These are phyloP conservation scores for Schrankia costaestrigalis DNA, from an alignment of 2,888 invertebrate genomes.

Conservation along the genomic window DNA sequence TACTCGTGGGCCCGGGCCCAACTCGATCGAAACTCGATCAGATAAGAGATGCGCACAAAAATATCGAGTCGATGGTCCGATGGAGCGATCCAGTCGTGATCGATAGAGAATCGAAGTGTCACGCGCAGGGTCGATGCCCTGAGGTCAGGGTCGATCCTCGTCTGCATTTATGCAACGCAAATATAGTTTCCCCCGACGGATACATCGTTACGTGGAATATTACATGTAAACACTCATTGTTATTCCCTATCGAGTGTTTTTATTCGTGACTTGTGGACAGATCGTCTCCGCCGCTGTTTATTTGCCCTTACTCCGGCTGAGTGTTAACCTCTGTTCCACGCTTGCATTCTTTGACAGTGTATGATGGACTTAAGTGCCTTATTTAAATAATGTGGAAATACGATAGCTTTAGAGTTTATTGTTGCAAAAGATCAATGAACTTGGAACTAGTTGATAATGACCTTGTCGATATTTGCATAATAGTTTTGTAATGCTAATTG, in stretches of 20 bases:
- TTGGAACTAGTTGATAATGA: too few relatives aligned
- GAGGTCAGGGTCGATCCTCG: conserved; percentile 71
- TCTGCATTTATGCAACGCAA: conserved; percentile 68
- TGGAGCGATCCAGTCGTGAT: conserved; percentile 71
- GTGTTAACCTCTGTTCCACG: conserved; percentile 28
- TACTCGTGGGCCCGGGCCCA: conserved; percentile 31
- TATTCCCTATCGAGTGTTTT: conserved; percentile 57
- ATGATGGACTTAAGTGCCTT: too few relatives aligned
- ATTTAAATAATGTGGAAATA: too few relatives aligned
- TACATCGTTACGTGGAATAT: conserved; percentile 71
- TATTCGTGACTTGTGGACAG: conserved; percentile 44
- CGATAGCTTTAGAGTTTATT: too few relatives aligned
- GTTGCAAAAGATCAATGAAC: too few relatives aligned
- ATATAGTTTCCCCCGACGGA: conserved; percentile 57
- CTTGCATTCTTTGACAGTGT: conserved; percentile 18
- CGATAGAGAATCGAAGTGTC: conserved; percentile 79
- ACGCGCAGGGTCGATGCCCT: conserved; percentile 73
- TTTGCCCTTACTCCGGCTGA: conserved; percentile 28
- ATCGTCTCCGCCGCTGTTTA: conserved; percentile 28
- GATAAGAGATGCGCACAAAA: conserved; percentile 55
- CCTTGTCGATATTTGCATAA: too few relatives aligned
- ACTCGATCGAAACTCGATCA: conserved; percentile 53
- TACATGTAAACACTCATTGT: conserved; percentile 67
- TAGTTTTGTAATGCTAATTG: too few relatives aligned
- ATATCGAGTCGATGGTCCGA: conserved; percentile 58